Evolutionary conservation across 2,113 vertebrate genomes (phyloP).

Genomic region (Poecile atricapillus): DNA sequence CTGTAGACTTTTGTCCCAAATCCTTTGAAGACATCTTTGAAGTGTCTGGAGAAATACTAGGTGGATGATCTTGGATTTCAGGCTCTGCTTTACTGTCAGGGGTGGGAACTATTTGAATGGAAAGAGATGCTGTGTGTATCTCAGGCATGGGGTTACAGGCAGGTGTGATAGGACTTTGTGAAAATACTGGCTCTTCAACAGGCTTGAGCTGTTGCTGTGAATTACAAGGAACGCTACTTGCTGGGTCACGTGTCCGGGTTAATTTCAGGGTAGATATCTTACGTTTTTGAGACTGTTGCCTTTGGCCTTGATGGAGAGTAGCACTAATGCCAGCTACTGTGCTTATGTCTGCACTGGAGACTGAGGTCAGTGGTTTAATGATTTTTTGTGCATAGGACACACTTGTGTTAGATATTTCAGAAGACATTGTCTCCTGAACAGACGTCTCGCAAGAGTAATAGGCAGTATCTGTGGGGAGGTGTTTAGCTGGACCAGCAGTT

Average conservation of each 20-base stretch:
- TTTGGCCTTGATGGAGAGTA: slow-evolving; percentile 67
- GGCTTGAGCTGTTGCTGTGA: slow-evolving; percentile 26
- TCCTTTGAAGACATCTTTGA: slow-evolving; percentile 70
- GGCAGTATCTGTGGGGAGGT: neutral
- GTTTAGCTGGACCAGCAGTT: slow-evolving; percentile 34
- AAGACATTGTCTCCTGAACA: slow-evolving; percentile 71
- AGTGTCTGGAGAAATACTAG: slow-evolving; percentile 73
- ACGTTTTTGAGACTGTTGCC: slow-evolving; percentile 75
- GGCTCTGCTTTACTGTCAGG: slow-evolving; percentile 65
- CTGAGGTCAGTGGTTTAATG: slow-evolving; percentile 58
- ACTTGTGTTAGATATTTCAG: slow-evolving; percentile 76
- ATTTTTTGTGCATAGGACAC: slow-evolving; percentile 75
- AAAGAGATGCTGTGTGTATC: slow-evolving; percentile 80
- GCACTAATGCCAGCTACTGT: slow-evolving; percentile 42
- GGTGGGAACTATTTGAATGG: slow-evolving; percentile 78
- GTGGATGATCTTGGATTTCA: slow-evolving; percentile 72
- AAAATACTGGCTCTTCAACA: slow-evolving; percentile 43
- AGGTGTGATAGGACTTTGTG: slow-evolving; percentile 46
- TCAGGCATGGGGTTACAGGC: slow-evolving; percentile 56
- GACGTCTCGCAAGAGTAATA: slow-evolving; percentile 60
- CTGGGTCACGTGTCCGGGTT: slow-evolving; percentile 69
- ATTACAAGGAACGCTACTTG: neutral
- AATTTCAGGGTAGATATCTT: slow-evolving; percentile 86
- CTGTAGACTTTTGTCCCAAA: slow-evolving; percentile 70
- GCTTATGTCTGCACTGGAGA: slow-evolving; percentile 9